Percentiles rank a stretch among this genome's conserved stretches.
phyloP scores from a whole-genome alignment of 2,888 invertebrate species.

The Ophion slaviceki region DNA sequence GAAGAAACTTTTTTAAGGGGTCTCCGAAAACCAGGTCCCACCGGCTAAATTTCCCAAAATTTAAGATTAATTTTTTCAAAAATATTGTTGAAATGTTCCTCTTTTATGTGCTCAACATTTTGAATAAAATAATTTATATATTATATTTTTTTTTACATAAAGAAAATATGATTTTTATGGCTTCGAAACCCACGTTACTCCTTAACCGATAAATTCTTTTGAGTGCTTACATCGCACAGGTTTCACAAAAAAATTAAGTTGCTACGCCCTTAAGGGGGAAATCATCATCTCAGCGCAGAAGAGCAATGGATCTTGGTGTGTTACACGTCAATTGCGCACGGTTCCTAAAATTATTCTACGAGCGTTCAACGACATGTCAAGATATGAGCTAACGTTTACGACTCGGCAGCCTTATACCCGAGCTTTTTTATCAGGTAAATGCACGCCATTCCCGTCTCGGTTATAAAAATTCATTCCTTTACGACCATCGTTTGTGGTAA shows the following conservation, averaged over 20 bases:
- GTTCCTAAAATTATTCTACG: conserved; percentile 39
- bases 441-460: not conserved
- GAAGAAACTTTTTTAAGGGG: too few species aligned
- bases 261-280: not conserved
- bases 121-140: too few species aligned
- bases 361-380: conserved; percentile 44
- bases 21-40: too few species aligned
- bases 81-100: too few species aligned
- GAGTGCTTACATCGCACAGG: not conserved
- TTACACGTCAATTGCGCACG: conserved; percentile 40
- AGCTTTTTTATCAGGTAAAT: conserved; percentile 3
- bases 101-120: too few species aligned
- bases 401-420: conserved; percentile 3
- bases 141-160: too few species aligned
- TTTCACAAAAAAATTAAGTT: not conserved
- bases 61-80: too few species aligned
- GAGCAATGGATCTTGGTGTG: conserved; percentile 24
- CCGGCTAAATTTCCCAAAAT: too few species aligned
- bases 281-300: conserved; percentile 33
- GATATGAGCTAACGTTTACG: conserved; percentile 47
- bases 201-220: not conserved
- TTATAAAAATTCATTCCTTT: conserved; percentile 7
- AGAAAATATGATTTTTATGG: too few species aligned
- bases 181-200: too few species aligned
- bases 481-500: conserved; percentile 6